Base-by-base conservation (phyloP, 2,888 invertebrate genomes). In the Rhingia campestris region DNA sequence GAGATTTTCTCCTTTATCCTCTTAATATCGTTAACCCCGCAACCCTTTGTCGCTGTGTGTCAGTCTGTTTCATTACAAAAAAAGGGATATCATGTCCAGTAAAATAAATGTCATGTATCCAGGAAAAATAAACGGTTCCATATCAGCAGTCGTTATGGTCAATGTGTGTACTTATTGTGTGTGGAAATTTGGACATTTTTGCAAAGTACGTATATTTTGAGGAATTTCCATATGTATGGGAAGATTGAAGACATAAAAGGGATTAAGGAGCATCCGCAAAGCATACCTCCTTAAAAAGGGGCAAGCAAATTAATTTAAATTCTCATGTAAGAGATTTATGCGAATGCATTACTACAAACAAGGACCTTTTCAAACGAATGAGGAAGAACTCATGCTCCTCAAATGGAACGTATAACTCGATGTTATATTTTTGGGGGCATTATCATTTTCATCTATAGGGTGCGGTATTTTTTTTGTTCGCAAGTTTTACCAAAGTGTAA, bases 71-170 rank as follows among this genome's bases (percentile, higher is more conserved):
- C 63, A 56, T 56, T 79, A 45, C 56, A 43, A 53, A 82, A 22
- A 22, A 22, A 22, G 22, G 1, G 22, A 79, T 49, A 67, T 79
- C 79, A 79, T 79, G 82, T 45, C 22, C 63, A 79, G 30, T 73
- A 73, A 79, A 82, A 82, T 82, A 82, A 82, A 82, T 79, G 79
- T 82, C 82, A 70, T 82, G 82, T 82, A 22, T 79, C 51, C 67
- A 47, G 37, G 64, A 73, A 82, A 47, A 82, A 79, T 79, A 82
- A 82, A 82, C 82, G 77, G 51, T 77, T 82, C 6, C 9, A 73
- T 51, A 75, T 72, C 81, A 82, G 66, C 69, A 63, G 59, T 39
- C 43, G 53, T 72, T 53, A 56, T 35, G 61, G 53, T 56, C 49
- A 63, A 41, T 47, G 39, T 58, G 35, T 61, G 9, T 61, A 30